These are phyloP conservation scores for Cosmorhoe ocellata DNA, from an alignment of 2,888 invertebrate species.

Conservation along the genomic window DNA sequence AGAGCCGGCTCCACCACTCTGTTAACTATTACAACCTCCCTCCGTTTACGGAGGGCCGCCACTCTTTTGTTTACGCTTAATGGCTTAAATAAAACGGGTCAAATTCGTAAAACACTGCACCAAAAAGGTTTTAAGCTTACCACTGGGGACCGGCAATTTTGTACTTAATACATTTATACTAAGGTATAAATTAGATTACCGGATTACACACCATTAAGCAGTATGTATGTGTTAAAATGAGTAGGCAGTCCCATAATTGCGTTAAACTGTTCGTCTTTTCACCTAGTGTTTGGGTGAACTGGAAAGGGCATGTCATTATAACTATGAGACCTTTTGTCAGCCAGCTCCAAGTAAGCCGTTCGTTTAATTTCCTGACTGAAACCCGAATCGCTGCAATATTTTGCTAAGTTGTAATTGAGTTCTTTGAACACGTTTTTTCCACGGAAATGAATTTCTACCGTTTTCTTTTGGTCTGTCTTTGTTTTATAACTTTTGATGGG, in stretches of 20 bases:
- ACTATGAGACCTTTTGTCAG: constrained; percentile 67
- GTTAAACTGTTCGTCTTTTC: constrained; percentile 60
- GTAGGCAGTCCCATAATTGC: constrained; percentile 60
- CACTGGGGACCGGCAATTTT: constrained; percentile 48
- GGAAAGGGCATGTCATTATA: constrained; percentile 64
- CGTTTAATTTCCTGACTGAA: constrained; percentile 78
- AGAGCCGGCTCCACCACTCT: constrained; percentile 60
- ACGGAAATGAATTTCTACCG: constrained; percentile 63
- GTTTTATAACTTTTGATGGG: constrained; percentile 17
- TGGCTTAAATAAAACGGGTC: constrained; percentile 80
- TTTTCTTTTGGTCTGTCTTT: constrained; percentile 13
- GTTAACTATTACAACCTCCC: constrained; percentile 74
- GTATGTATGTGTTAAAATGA: constrained; percentile 54
- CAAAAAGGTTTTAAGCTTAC: constrained; percentile 66
- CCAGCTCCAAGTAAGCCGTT: constrained; percentile 65
- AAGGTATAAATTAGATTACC: constrained; percentile 58
- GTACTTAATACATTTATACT: constrained; percentile 52
- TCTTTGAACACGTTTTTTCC: constrained; percentile 72
- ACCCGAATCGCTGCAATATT: constrained; percentile 70
- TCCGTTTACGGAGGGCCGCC: constrained; percentile 66
- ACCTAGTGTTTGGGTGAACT: constrained; percentile 54
- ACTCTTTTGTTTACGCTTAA: constrained; percentile 80
- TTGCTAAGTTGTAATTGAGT: constrained; percentile 78
- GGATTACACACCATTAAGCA: constrained; percentile 55
- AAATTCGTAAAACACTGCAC: constrained; percentile 71